Conservation (phyloP, 2,113 vertebrate genomes). For the Seriola rivoliana region DNA sequence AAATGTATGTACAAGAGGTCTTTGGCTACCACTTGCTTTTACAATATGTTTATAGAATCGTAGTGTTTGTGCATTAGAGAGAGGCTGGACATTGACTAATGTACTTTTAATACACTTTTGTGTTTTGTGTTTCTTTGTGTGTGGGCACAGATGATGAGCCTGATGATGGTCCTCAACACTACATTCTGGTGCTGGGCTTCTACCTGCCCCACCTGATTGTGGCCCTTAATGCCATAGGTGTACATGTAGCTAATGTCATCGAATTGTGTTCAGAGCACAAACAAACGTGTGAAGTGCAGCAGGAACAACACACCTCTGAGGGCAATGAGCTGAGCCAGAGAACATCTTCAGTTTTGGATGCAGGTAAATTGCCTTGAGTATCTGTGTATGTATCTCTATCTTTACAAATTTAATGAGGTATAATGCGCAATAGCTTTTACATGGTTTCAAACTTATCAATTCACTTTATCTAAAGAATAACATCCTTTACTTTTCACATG, state of each 20-base stretch:
- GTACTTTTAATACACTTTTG: not conserved
- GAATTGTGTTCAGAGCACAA: conserved; percentile 86
- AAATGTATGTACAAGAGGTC: not conserved
- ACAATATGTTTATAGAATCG: not conserved
- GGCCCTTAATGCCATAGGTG: conserved; percentile 85
- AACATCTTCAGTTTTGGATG: not conserved
- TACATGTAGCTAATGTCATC: conserved; percentile 90
- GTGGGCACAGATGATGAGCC: conserved; percentile 92
- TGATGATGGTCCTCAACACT: conserved; percentile 91
- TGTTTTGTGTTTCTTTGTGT: conserved; percentile 20
- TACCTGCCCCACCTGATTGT: conserved; percentile 86
- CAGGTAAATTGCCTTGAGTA: conserved; percentile 35
- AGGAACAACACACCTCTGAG: conserved; percentile 17
- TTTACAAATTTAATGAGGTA: not conserved
- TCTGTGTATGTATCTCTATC: not conserved
- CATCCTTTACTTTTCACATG: not conserved
- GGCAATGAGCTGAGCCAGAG: conserved; percentile 4
- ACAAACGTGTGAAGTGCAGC: not conserved
- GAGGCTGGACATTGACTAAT: not conserved
- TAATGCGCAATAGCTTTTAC: not conserved
- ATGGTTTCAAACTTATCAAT: not conserved
- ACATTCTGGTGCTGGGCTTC: conserved; percentile 91
- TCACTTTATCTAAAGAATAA: not conserved
- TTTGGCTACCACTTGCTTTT: not conserved
- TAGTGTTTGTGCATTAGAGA: conserved; percentile 75